Base-by-base conservation (phyloP, 2,113 vertebrate genomes). In the Hiodon tergisus region DNA sequence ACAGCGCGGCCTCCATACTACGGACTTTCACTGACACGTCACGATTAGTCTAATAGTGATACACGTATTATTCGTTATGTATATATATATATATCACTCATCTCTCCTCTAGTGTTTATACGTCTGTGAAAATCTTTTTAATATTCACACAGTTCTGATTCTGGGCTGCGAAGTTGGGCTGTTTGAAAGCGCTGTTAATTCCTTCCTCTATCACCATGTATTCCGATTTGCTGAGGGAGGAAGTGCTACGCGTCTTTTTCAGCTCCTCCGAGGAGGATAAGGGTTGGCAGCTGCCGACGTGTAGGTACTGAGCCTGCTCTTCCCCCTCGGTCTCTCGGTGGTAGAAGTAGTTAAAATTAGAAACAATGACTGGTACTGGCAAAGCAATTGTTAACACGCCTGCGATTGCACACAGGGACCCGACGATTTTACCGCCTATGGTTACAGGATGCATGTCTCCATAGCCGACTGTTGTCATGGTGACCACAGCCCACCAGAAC, bases 401-500 rank as follows among this genome's bases (percentile, higher is more conserved):
- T 0, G 97, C 97, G 6, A 99, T 99, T 83, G 97, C 97, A 47
- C 96, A 99, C 61, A 99, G 85, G 0, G 97, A 98, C 0, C 96
- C 97, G 78, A 99, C 97, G 0, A 98, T 99, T 88, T 99, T 99
- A 0, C 97, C 96, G 55, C 97, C 97, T 0, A 99, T 98, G 47
- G 97, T 99, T 81, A 98, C 94, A 0, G 97, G 96, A 77, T 98
- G 94, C 97, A 98, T 98, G 83, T 99, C 97, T 4, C 97, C 97
- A 0, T 98, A 99, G 54, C 97, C 97, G 55, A 99, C 97, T 0
- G 97, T 99, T 52, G 97, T 99, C 97, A 99, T 99, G 87, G 97
- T 98, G 14, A 99, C 97, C 80, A 99, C 97, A 0, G 97, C 97
- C 97, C 97, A 99, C 97, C 97, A 99, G 89, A 99, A 99, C 3